phyloP scores from a whole-genome alignment of 2,113 vertebrate genomes.

The Sphaerodactylus townsendi region DNA sequence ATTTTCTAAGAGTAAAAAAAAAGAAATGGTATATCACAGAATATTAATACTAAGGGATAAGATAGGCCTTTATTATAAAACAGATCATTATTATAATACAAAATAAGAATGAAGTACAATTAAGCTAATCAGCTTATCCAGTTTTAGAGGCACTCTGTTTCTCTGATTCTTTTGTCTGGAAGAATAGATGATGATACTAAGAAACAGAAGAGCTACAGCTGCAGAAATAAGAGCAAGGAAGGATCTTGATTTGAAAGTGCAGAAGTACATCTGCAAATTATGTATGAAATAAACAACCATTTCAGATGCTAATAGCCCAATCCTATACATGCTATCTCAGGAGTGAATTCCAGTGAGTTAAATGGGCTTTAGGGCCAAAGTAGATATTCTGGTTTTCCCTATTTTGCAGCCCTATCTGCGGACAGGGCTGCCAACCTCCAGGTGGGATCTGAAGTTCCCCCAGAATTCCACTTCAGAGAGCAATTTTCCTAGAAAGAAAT shows the following conservation, averaged over 20 bases:
- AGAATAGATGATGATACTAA: background rate
- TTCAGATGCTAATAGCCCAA: background rate
- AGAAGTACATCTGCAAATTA: background rate
- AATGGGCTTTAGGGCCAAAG: no score
- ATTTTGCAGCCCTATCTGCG: no score
- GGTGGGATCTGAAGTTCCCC: no score
- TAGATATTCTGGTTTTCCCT: no score
- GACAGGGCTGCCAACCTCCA: no score
- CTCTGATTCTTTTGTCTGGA: background rate
- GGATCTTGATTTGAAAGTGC: background rate
- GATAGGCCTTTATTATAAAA: background rate
- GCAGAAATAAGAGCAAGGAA: background rate
- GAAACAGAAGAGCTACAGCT: background rate
- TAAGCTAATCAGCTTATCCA: conserved; percentile 11
- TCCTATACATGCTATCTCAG: no score
- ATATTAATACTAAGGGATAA: background rate
- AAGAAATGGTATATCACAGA: background rate
- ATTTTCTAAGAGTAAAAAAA: no score
- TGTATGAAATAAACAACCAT: background rate
- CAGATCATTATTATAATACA: background rate
- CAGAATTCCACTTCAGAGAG: no score
- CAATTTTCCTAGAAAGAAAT: no score
- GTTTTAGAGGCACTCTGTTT: background rate
- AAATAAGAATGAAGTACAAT: conserved; percentile 4
- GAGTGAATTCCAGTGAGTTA: no score